Conservation (phyloP, 2,888 invertebrate species). For the Epiblema foenella region DNA sequence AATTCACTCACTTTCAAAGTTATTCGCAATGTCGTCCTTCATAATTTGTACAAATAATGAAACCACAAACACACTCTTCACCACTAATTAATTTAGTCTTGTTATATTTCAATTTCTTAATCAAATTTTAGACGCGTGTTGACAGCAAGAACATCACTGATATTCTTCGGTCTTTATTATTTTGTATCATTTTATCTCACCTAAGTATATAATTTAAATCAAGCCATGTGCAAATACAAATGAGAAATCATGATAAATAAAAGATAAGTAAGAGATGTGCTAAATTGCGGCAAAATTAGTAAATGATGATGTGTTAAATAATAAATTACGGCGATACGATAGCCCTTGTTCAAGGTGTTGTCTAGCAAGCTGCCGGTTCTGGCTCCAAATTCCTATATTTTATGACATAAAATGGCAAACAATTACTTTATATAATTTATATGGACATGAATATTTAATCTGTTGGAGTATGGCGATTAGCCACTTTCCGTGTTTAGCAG, state of each 20-base stretch:
- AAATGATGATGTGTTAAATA: neutral
- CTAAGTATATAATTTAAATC: slow-evolving; percentile 2
- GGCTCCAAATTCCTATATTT: no score
- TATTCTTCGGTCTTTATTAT: neutral
- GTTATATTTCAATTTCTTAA: slow-evolving; percentile 9
- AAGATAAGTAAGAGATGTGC: slow-evolving; percentile 2
- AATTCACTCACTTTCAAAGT: slow-evolving; percentile 18
- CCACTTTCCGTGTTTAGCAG: no score
- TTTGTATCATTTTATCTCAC: slow-evolving; percentile 14
- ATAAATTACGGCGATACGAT: neutral
- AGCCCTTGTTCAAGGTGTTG: neutral
- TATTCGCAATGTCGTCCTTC: slow-evolving; percentile 13
- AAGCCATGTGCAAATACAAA: neutral
- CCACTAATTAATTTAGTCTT: slow-evolving; percentile 9
- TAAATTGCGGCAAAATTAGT: neutral
- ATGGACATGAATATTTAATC: no score
- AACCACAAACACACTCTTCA: slow-evolving; percentile 11
- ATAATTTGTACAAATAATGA: slow-evolving; percentile 14
- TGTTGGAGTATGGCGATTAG: no score
- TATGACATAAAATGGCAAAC: no score
- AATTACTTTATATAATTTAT: no score
- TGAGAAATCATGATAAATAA: neutral
- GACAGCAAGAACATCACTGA: slow-evolving; percentile 1
- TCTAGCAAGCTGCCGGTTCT: neutral
- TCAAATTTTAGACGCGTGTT: slow-evolving; percentile 1